Conservation (phyloP, 2,113 vertebrate species). For the Gymnarchus niloticus region DNA sequence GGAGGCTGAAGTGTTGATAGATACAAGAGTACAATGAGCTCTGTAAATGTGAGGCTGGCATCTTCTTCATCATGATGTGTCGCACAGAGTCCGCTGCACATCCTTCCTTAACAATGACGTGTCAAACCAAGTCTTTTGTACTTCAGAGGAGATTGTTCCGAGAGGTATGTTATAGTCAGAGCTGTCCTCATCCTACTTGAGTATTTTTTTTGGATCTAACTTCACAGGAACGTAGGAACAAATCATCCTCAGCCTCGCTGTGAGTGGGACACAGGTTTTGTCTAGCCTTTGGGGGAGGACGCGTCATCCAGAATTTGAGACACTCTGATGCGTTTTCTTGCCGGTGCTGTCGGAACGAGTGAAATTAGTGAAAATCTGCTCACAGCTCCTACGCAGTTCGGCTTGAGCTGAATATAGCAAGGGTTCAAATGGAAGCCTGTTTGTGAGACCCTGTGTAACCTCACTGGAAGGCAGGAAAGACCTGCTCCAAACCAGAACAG, state of each 20-base stretch:
- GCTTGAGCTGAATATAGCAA: neutral
- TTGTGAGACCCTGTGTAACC: neutral
- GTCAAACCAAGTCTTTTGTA: neutral
- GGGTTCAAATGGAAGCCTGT: neutral
- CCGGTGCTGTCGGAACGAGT: neutral
- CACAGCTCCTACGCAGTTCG: neutral
- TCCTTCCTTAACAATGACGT: neutral
- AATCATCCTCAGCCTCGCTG: neutral
- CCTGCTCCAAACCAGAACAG: neutral
- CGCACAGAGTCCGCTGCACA: neutral
- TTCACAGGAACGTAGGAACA: neutral
- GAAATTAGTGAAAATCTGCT: neutral
- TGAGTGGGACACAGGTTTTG: neutral
- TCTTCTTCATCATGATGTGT: neutral
- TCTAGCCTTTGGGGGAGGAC: neutral
- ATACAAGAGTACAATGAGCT: neutral
- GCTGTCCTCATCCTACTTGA: neutral
- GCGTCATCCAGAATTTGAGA: neutral
- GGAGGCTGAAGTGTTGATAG: neutral
- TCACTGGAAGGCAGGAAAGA: conserved; percentile 7
- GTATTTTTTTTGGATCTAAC: neutral
- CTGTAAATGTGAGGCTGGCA: neutral
- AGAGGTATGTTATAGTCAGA: neutral
- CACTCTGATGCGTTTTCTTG: neutral
- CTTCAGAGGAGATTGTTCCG: neutral